A percentile compares a stretch with the other conserved stretches of the same genome.
Evolutionary conservation across 2,113 vertebrate genomes (phyloP).

Genomic region (Oriolus oriolus): DNA sequence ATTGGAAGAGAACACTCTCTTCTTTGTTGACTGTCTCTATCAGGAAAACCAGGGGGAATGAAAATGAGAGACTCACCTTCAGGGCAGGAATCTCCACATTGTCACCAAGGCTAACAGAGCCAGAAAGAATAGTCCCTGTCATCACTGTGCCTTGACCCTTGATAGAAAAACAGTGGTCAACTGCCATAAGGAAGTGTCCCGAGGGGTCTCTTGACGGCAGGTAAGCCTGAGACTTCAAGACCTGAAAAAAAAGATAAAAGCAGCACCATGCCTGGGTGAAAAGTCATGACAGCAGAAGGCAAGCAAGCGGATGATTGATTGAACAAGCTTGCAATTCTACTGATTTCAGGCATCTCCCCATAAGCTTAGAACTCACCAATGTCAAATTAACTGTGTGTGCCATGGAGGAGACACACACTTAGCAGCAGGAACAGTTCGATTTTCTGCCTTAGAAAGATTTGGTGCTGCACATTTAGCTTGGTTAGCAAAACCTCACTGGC

Average conservation of each 20-base stretch:
- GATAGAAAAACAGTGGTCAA: constrained; percentile 98
- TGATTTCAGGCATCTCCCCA: not conserved
- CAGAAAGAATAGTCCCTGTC: constrained; percentile 96
- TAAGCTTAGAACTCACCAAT: constrained; percentile 23
- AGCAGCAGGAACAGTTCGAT: constrained; percentile 28
- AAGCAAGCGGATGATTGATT: not conserved
- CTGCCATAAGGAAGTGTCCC: constrained; percentile 91
- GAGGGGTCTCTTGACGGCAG: constrained; percentile 86
- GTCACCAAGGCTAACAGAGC: constrained; percentile 87
- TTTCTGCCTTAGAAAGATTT: constrained; percentile 61
- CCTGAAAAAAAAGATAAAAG: constrained; percentile 72
- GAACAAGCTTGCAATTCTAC: constrained; percentile 19
- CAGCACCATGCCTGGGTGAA: constrained; percentile 24
- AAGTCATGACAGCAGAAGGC: not conserved
- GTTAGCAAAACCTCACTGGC: constrained; percentile 28
- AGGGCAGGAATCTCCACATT: constrained; percentile 93
- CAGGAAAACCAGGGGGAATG: not conserved
- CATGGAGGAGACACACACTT: not conserved
- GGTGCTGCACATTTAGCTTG: constrained; percentile 42
- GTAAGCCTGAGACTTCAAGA: constrained; percentile 88
- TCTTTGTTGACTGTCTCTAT: not conserved
- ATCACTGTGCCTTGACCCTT: constrained; percentile 96
- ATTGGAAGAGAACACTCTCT: not conserved
- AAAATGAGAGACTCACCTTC: constrained; percentile 80
- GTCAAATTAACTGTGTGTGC: not conserved